Conservation (phyloP, 2,797 vertebrate species). For the Phaenicophaeus curvirostris region DNA sequence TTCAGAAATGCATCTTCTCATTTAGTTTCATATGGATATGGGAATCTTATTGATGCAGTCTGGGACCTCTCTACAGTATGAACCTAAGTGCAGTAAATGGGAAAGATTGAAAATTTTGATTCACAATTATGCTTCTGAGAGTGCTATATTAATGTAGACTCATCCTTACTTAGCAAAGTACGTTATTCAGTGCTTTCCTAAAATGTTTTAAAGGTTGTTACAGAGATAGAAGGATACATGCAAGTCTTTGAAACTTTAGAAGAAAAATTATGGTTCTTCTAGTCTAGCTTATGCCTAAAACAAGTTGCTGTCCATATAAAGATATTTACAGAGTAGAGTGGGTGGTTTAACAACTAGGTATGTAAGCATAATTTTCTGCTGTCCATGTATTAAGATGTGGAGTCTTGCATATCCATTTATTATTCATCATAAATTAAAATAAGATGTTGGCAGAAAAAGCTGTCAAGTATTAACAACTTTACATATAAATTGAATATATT, state of each 20-base stretch:
- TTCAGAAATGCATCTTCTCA: background rate
- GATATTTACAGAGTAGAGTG: background rate
- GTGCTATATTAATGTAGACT: background rate
- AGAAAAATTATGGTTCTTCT: background rate
- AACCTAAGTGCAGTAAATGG: background rate
- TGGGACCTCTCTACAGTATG: background rate
- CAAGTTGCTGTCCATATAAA: background rate
- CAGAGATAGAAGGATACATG: background rate
- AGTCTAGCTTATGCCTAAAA: background rate
- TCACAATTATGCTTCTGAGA: background rate
- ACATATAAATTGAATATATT: background rate
- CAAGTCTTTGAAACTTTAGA: background rate
- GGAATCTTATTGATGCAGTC: background rate
- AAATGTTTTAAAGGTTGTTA: background rate
- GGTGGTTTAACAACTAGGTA: background rate
- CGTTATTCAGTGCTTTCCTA: background rate
- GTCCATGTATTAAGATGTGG: background rate
- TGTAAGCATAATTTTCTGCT: background rate
- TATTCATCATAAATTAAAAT: background rate
- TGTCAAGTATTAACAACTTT: background rate
- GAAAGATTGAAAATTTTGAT: background rate
- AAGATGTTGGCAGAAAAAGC: background rate
- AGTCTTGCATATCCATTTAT: background rate
- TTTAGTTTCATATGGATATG: background rate
- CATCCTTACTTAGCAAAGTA: background rate